Conservation (phyloP, 1,140 invertebrate species). For the Zaprionus camerounensis region DNA sequence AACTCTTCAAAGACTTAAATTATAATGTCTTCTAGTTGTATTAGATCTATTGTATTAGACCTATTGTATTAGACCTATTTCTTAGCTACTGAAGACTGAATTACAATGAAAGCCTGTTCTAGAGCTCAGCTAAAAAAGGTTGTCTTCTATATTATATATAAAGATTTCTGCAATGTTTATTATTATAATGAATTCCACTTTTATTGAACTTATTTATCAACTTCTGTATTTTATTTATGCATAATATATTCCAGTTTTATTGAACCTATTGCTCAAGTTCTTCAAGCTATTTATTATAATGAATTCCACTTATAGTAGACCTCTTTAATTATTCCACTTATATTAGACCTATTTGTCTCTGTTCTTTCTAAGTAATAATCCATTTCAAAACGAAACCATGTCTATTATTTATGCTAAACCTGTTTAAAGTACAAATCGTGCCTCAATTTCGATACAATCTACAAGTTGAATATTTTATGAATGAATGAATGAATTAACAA, state of each 20-base stretch:
- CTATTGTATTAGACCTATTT: not conserved
- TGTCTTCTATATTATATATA: not conserved
- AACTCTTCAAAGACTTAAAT: not conserved
- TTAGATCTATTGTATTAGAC: not conserved
- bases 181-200: not conserved
- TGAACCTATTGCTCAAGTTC: not conserved
- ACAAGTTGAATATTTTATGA: slow-evolving; percentile 1
- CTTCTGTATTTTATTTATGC: too few relatives aligned
- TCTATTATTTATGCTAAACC: slow-evolving; percentile 1
- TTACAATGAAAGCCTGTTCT: not conserved
- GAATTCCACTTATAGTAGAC: not conserved
- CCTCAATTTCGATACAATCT: not conserved
- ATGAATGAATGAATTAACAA: slow-evolving; percentile 8
- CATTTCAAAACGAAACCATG: not conserved
- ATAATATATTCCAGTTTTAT: not conserved
- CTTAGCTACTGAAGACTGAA: not conserved
- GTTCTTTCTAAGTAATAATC: not conserved
- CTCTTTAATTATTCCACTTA: not conserved
- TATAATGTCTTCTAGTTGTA: not conserved
- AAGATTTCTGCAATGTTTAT: not conserved
- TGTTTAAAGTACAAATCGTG: slow-evolving; percentile 1
- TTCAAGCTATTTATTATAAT: not conserved
- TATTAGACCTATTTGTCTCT: not conserved
- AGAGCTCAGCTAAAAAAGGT: not conserved
- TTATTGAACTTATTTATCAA: too few relatives aligned